A percentile compares a stretch with the other conserved stretches of the same genome.
phyloP scores from a whole-genome alignment of 1,140 invertebrate species.

The Eufriesea mexicana region DNA sequence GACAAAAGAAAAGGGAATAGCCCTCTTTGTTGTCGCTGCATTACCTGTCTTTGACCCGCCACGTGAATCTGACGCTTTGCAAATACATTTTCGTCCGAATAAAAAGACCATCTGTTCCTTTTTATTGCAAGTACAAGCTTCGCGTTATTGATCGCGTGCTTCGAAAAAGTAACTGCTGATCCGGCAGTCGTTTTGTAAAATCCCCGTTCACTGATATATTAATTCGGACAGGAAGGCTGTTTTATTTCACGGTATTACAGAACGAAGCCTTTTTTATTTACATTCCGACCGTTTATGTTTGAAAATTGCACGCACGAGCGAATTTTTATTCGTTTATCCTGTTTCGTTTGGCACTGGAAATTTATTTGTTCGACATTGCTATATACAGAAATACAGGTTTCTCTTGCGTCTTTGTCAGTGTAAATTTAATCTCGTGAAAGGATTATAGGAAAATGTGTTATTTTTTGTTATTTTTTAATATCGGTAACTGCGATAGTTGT shows the following conservation, averaged over 20 bases:
- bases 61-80: background rate
- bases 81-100: background rate
- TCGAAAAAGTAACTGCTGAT: background rate
- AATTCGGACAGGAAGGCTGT: background rate
- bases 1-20: background rate
- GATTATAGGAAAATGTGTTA: too few species aligned
- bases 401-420: too few species aligned
- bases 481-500: too few species aligned
- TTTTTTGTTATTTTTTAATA: too few species aligned
- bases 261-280: too few species aligned
- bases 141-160: background rate
- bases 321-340: too few species aligned
- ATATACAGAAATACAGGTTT: too few species aligned
- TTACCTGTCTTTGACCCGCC: background rate
- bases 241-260: background rate
- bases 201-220: background rate
- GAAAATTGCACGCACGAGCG: too few species aligned
- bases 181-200: background rate
- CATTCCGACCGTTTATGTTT: too few species aligned
- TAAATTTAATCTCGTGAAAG: too few species aligned
- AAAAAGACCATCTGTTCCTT: background rate
- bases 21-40: background rate
- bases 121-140: background rate
- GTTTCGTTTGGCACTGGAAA: too few species aligned
- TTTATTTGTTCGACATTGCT: too few species aligned